phyloP scores from a whole-genome alignment of 2,888 invertebrate genomes.

The Drosophila paucipuncta region DNA sequence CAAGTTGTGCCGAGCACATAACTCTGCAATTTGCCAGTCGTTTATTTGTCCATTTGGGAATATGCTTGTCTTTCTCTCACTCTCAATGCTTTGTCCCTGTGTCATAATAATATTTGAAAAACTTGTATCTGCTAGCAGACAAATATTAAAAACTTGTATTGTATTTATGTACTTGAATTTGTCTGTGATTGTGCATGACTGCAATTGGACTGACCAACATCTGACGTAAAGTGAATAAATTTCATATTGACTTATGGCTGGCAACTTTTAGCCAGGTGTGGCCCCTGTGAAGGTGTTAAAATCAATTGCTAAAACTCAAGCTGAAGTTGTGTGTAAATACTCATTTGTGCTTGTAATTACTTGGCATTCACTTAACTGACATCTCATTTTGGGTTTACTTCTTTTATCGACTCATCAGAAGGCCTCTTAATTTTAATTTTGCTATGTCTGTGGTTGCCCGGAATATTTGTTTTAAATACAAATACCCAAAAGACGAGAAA shows the following conservation, averaged over 20 bases:
- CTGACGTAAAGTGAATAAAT: constrained; percentile 36
- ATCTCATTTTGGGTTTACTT: not conserved
- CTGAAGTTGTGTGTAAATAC: constrained; percentile 14
- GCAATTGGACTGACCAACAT: constrained; percentile 15
- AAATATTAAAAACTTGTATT: constrained; percentile 28
- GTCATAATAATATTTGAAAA: constrained; percentile 33
- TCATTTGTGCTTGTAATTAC: constrained; percentile 6
- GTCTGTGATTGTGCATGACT: constrained; percentile 18
- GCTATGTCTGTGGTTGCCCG: not conserved
- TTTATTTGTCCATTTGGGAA: constrained; percentile 60
- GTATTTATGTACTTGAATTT: constrained; percentile 8
- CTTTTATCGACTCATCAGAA: not conserved
- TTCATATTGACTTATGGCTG: constrained; percentile 11
- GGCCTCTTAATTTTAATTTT: not conserved
- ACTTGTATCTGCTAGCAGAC: not conserved
- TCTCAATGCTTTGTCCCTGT: constrained; percentile 10
- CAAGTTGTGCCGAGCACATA: constrained; percentile 56
- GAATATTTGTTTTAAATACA: constrained; percentile 33
- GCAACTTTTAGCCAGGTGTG: constrained; percentile 3
- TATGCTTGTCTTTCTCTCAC: not conserved
- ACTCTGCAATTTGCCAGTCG: constrained; percentile 56
- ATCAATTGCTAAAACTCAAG: constrained; percentile 2
- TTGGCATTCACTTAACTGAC: not conserved
- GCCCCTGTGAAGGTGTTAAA: constrained; percentile 33
- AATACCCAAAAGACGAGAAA: constrained; percentile 25